Conservation (phyloP, 2,888 invertebrate genomes). For the Macrosiphum euphorbiae region DNA sequence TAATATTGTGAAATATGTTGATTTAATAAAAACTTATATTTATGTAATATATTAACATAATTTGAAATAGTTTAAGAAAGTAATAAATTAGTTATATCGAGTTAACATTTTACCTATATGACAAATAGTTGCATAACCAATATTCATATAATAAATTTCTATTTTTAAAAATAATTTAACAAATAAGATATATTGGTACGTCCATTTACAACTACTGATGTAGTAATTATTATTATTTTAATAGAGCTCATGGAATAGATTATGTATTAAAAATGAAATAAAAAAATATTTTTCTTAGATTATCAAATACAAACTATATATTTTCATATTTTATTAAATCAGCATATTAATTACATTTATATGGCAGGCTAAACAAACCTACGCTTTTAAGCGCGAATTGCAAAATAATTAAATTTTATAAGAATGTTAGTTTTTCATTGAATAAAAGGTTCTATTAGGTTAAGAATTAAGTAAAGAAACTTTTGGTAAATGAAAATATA, state of each 20-base stretch:
- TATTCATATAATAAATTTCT: background rate
- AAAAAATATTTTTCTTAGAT: slow-evolving; percentile 15
- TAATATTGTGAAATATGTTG: background rate
- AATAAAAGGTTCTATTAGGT: background rate
- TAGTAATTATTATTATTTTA: background rate
- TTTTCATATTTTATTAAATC: background rate
- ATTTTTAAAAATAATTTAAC: slow-evolving; percentile 38
- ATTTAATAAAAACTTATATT: background rate
- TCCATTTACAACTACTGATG: no score
- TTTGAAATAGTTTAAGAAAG: background rate
- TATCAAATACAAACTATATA: background rate
- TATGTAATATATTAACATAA: background rate
- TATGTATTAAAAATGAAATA: background rate
- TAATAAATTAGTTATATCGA: background rate
- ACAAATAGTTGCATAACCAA: background rate
- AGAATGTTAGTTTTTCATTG: background rate
- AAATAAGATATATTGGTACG: background rate
- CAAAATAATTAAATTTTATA: background rate
- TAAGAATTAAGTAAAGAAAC: background rate
- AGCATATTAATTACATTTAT: background rate
- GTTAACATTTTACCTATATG: background rate
- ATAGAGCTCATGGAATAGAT: background rate
- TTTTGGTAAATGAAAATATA: background rate
- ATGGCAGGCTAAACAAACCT: background rate
- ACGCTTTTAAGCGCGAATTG: background rate